phyloP scores from a whole-genome alignment of 2,797 vertebrate genomes.

The Gallirallus australis region DNA sequence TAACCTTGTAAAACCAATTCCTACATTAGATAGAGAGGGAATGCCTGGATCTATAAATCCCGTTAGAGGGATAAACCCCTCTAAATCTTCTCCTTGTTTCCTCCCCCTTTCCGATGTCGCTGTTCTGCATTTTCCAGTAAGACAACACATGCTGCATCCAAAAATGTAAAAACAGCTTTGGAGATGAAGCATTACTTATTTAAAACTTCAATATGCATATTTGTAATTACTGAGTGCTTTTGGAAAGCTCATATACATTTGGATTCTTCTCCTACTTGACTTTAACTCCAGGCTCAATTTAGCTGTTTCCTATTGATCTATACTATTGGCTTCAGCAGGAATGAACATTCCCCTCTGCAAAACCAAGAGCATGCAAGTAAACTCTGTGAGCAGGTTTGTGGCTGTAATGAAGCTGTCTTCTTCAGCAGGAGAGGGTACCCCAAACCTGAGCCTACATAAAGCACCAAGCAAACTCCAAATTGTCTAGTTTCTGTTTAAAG shows the following conservation, averaged over 20 bases:
- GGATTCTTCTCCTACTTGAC: neutral
- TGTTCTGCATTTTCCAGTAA: neutral
- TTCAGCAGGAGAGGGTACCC: neutral
- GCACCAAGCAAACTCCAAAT: neutral
- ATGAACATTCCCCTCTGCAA: neutral
- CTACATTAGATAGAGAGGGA: neutral
- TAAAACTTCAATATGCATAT: neutral
- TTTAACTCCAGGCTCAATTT: neutral
- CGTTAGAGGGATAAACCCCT: slow-evolving; percentile 12
- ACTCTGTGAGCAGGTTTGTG: neutral
- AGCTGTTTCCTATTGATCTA: neutral
- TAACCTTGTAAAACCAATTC: slow-evolving; percentile 7
- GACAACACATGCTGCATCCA: neutral
- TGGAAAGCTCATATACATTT: neutral
- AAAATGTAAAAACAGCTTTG: neutral
- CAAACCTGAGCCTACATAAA: neutral
- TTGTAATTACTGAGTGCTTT: neutral
- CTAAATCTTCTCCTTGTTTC: slow-evolving; percentile 20
- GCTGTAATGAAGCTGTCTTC: neutral
- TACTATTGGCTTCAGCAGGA: neutral
- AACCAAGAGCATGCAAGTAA: neutral
- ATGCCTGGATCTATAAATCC: slow-evolving; percentile 13
- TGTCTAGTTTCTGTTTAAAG: neutral
- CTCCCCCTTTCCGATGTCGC: neutral
- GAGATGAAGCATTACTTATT: neutral